Evolutionary conservation across 35 echinoderm and acorn worm species (phyloP).

Genomic region (Heliocidaris tuberculata): DNA sequence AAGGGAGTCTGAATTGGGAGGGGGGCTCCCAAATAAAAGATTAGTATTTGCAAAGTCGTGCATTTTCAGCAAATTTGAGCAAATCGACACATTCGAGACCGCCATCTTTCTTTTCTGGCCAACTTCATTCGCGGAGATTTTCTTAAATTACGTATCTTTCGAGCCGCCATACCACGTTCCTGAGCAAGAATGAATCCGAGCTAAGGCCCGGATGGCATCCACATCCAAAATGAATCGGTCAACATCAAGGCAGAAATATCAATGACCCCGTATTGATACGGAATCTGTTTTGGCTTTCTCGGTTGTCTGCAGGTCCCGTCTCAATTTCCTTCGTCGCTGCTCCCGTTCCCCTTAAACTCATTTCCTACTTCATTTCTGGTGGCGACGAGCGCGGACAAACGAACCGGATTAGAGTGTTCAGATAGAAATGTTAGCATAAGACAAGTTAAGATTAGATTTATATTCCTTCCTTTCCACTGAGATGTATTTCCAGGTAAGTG

Average conservation of each 20-base stretch:
- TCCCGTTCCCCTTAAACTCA: background rate
- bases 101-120: no score
- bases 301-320: background rate
- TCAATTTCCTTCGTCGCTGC: background rate
- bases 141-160: no score
- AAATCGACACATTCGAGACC: no score
- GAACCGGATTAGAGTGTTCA: background rate
- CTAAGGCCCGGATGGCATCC: background rate
- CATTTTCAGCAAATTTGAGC: no score
- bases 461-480: no score
- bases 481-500: no score
- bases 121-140: no score
- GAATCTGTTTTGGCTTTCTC: background rate
- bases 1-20: no score
- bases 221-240: background rate
- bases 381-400: background rate
- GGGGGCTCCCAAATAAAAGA: no score
- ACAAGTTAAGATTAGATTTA: background rate
- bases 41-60: no score
- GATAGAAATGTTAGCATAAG: background rate
- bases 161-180: no score
- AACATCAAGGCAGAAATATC: background rate
- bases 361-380: background rate
- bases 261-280: background rate
- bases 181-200: background rate